phyloP scores from a whole-genome alignment of 2,888 invertebrate genomes.

The Trissolcus japonicus region DNA sequence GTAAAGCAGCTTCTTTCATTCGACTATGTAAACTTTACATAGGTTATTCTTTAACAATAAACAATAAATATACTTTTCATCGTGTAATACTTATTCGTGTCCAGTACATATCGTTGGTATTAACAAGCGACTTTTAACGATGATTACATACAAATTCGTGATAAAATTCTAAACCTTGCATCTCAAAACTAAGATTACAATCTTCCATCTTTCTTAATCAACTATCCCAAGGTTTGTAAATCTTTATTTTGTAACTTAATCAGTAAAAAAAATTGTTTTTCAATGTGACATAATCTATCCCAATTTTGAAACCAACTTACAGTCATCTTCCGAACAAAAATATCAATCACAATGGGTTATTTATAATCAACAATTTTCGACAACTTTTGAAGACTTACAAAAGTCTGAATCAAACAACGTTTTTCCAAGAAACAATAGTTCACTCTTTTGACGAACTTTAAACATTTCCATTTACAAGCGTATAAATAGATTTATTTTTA shows the following conservation, averaged over 20 bases:
- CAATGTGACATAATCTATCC: no score
- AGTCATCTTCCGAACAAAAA: no score
- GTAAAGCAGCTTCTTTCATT: slow-evolving; percentile 14
- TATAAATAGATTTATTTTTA: not conserved
- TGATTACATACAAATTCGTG: slow-evolving; percentile 9
- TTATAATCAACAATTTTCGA: slow-evolving; percentile 6
- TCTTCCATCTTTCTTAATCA: no score
- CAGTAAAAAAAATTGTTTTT: not conserved
- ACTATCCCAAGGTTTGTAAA: no score
- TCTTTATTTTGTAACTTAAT: no score
- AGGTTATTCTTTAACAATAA: slow-evolving; percentile 28
- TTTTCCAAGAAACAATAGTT: not conserved
- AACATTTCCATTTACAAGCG: not conserved
- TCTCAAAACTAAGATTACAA: no score
- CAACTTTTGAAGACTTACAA: no score
- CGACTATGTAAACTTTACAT: slow-evolving; percentile 29
- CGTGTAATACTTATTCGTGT: slow-evolving; percentile 14
- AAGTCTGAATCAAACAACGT: no score
- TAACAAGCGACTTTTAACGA: slow-evolving; percentile 34
- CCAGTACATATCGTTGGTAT: slow-evolving; percentile 20
- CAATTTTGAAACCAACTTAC: no score
- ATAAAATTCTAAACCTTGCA: no score
- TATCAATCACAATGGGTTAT: not conserved
- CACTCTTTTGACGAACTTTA: not conserved
- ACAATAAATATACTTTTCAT: slow-evolving; percentile 40